Evolutionary conservation across 2,113 vertebrate genomes (phyloP), one percentile per base, ranked within the genome.

Genomic region (Neolamprologus cancellatus): DNA sequence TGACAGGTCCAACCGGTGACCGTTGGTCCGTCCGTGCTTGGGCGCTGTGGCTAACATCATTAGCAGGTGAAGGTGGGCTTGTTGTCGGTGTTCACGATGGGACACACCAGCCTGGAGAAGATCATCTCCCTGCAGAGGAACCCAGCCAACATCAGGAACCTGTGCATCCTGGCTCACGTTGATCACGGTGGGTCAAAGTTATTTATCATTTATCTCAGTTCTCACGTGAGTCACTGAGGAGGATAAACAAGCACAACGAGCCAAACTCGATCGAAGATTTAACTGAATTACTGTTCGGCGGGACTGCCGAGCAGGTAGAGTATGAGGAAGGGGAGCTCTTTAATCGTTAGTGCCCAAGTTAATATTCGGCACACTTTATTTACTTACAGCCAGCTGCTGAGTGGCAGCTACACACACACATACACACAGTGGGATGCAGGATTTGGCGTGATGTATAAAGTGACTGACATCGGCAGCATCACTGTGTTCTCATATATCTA

Each of bases 81-180:
- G 36, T 44, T 44, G 66, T 7, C 92, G 74, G 76, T 5, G 7
- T 44, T 17, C 7, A 69, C 18, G 85, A 99, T 99, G 98, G 97
- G 94, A 55, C 96, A 95, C 83, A 88, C 88, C 1, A 96, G 94
- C 50, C 90, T 97, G 91, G 97, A 94, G 0, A 98, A 96, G 94
- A 97, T 98, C 69, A 89, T 90, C 25, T 92, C 91, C 1, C 97
- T 99, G 3, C 98, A 99, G 95, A 97, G 91, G 71, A 97, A 96
- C 83, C 94, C 98, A 0, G 94, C 95, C 1, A 97, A 97, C 87
- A 98, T 98, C 93, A 96, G 98, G 64, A 99, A 99, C 71, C 96
- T 99, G 64, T 99, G 99, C 54, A 97, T 99, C 3, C 88, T 99
- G 79, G 99, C 98, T 9, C 99, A 99, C 3, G 99, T 99, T 28